Percentiles rank a stretch among this genome's conserved stretches.
These are phyloP conservation scores for Synergus itoensis DNA, from an alignment of 2,888 invertebrate genomes.

Conservation along the genomic window DNA sequence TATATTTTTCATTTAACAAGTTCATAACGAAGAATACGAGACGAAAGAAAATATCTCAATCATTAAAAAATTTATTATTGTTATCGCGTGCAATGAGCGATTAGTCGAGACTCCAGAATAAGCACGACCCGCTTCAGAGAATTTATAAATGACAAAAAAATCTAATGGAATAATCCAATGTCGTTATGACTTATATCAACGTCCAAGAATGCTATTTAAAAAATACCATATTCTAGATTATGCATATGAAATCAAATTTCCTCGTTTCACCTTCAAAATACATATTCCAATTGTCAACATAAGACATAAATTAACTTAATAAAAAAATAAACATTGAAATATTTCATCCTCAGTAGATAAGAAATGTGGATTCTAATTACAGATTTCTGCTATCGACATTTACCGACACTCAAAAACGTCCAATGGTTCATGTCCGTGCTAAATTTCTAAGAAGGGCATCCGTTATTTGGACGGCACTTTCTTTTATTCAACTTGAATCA, in stretches of 20 bases:
- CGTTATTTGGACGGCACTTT: too few relatives aligned
- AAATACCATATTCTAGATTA: not conserved
- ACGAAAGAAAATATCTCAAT: not conserved
- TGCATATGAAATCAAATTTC: not conserved
- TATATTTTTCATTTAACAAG: not conserved
- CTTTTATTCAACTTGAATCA: too few relatives aligned
- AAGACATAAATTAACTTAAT: too few relatives aligned
- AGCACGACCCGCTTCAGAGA: not conserved
- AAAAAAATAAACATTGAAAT: too few relatives aligned
- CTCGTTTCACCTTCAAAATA: not conserved
- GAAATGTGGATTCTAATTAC: too few relatives aligned
- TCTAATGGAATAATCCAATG: not conserved
- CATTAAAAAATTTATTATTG: conserved; percentile 1
- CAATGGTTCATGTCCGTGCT: too few relatives aligned
- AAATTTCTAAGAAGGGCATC: too few relatives aligned
- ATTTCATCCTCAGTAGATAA: too few relatives aligned
- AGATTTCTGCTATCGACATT: too few relatives aligned
- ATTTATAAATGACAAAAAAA: conserved; percentile 2
- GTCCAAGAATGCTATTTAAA: not conserved
- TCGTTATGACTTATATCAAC: not conserved
- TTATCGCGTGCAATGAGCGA: not conserved
- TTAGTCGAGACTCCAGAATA: conserved; percentile 9
- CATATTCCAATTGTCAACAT: not conserved
- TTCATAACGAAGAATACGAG: not conserved
- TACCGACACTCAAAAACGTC: too few relatives aligned